These are phyloP conservation scores for Octodon degus DNA, from an alignment of 2,113 vertebrate genomes.

Conservation along the genomic window DNA sequence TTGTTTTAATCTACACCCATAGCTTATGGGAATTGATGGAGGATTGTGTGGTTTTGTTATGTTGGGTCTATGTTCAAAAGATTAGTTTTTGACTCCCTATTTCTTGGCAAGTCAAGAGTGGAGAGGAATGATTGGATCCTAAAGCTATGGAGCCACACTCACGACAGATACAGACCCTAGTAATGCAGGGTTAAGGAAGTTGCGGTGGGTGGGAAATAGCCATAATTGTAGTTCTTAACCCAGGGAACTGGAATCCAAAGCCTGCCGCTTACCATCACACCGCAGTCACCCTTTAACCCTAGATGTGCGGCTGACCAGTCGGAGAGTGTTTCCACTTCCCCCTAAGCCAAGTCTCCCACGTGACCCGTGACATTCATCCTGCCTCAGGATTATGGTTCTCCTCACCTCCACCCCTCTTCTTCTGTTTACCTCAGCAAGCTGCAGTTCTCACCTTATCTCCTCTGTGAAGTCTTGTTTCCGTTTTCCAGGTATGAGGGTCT, in stretches of 20 bases:
- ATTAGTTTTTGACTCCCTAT: not conserved
- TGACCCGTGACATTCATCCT: not conserved
- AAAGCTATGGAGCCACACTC: not conserved
- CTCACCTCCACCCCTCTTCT: not conserved
- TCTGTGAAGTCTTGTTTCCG: not conserved
- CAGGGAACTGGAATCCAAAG: not conserved
- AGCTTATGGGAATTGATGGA: not conserved
- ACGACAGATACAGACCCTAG: not conserved
- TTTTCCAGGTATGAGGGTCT: not conserved
- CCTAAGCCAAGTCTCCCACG: not conserved
- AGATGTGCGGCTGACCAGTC: not conserved
- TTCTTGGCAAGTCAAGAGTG: not conserved
- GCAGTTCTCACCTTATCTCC: not conserved
- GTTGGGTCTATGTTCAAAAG: not conserved
- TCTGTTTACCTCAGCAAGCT: not conserved
- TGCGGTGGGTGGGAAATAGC: not conserved
- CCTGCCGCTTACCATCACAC: not conserved
- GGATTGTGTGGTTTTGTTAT: not conserved
- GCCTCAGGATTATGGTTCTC: no score
- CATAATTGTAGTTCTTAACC: not conserved
- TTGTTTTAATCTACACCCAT: conserved; percentile 18
- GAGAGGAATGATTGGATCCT: not conserved
- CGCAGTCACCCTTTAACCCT: not conserved
- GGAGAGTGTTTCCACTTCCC: not conserved
- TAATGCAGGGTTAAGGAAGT: not conserved